A percentile compares a stretch with the other conserved stretches of the same genome.
Conservation (phyloP, 2,113 vertebrate genomes). For the Podarcis raffonei region DNA sequence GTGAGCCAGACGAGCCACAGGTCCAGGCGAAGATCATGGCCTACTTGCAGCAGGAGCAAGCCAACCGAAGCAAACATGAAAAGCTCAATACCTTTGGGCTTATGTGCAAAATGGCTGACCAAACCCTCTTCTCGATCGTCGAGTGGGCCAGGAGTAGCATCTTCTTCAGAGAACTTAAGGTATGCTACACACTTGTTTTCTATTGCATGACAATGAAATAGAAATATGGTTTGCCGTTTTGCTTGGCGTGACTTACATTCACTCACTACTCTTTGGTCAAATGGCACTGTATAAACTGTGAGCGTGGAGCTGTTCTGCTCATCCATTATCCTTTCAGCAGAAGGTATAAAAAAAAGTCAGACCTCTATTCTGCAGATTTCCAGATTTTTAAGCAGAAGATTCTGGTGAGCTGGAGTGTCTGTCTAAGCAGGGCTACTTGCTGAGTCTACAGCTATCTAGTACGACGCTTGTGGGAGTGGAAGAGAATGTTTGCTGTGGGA, state of each 20-base stretch:
- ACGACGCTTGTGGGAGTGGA: neutral
- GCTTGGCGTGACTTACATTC: neutral
- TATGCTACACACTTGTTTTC: constrained; percentile 67
- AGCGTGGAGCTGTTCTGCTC: neutral
- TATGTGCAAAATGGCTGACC: constrained; percentile 99
- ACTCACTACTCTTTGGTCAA: constrained; percentile 26
- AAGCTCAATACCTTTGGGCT: constrained; percentile 97
- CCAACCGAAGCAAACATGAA: constrained; percentile 91
- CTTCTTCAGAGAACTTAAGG: constrained; percentile 99
- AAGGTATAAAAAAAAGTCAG: constrained; percentile 26
- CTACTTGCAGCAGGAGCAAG: constrained; percentile 96
- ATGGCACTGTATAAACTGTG: neutral
- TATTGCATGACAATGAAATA: neutral
- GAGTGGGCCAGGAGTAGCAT: constrained; percentile 98
- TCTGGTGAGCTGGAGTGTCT: neutral
- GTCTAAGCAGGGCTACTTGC: neutral
- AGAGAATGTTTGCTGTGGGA: neutral
- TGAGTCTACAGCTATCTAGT: neutral
- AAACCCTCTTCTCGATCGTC: constrained; percentile 98
- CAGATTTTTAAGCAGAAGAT: neutral
- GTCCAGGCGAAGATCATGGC: constrained; percentile 94
- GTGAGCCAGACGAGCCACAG: constrained; percentile 95
- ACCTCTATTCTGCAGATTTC: neutral
- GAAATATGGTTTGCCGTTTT: neutral
- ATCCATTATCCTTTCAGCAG: constrained; percentile 19